Base-by-base conservation (phyloP, 1,140 invertebrate genomes). In the Atta colombica region DNA sequence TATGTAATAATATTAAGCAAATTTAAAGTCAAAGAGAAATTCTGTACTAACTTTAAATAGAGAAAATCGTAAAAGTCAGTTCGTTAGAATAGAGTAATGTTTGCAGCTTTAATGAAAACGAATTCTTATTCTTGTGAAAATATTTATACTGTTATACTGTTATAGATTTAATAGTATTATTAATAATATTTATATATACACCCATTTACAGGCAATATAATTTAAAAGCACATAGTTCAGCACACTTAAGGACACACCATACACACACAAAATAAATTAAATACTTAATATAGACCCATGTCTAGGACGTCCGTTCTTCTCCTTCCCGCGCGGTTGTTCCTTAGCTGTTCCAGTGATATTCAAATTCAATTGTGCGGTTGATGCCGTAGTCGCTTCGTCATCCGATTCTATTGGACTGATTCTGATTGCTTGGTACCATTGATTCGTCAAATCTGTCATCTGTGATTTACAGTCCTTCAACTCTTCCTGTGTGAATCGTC, bases 381-480 rank as follows among this genome's bases (percentile, higher is more conserved):
- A 95, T 0, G 93, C 92, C 3, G 92, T 94, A 7, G 93, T 94
- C 14, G 93, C 85, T 87, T 97, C 97, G 65, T 97, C 96, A 80
- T 97, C 97, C 18, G 96, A 96, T 91, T 98, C 97, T 60, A 97
- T 94, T 1, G 97, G 97, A 85, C 97, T 98, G 91, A 98, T 98
- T 80, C 98, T 96, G 85, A 99, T 98, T 0, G 98, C 98, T 94
- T 99, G 98, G 95, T 99, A 99, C 99, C 99, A 99, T 93, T 99
- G 98, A 94, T 99, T 99, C 1, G 98, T 99, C 66, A 99, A 95
- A 95, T 98, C 98, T 7, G 98, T 98, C 98, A 99, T 99, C 96
- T 99, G 98, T 68, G 97, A 98, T 93, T 98, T 98, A 92, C 99
- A 99, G 94, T 99, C 98, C 93, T 98, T 98, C 66, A 99, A 94